Base-by-base conservation (phyloP, 2,888 invertebrate genomes). In the Nomada hirtipes region DNA sequence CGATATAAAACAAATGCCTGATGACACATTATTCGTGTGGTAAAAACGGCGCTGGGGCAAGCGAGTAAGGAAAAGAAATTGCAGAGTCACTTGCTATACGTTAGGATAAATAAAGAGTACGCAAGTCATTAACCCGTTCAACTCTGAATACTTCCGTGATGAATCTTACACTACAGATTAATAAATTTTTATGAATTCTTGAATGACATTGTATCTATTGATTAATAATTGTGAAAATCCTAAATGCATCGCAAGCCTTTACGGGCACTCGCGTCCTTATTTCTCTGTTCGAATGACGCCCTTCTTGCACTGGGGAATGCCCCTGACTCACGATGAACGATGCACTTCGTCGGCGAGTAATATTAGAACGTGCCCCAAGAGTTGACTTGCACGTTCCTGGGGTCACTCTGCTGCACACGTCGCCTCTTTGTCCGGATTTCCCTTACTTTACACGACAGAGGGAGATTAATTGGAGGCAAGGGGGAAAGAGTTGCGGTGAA, bases 321-420 rank as follows among this genome's bases (percentile, higher is more conserved):
- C 71, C 81, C 89, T 88, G 88, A 89, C 84, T 88, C 88, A 87
- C 55, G 64, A 69, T 65, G 67, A 89, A 87, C 55, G 64, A 69
- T 65, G 67, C 79, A 79, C 83, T 81, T 80, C 76, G 80, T 69
- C 72, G 70, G 75, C 63, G 80, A 85, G 85, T 88, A 89, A 90
- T 90, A 90, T 90, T 89, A 90, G 90, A 89, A 87, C 88, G 52
- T 52, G 64, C 44, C 36, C 55, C 53, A 42, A 83, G 82, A 87
- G 85, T 84, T 73, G 78, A 75, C 72, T 80, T 72, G 71, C 73
- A 75, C 72, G 82, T 82, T 70, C 71, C 70, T 65, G 50, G 73
- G 74, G 53, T 79, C 70, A 50, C 47, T 74, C 42, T 64, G 55
- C 61, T 53, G 26, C 15, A 67, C 23, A 42, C 15, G 57, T 63